These are phyloP conservation scores for Torymus auratus DNA, from an alignment of 2,888 invertebrate species.

Conservation along the genomic window DNA sequence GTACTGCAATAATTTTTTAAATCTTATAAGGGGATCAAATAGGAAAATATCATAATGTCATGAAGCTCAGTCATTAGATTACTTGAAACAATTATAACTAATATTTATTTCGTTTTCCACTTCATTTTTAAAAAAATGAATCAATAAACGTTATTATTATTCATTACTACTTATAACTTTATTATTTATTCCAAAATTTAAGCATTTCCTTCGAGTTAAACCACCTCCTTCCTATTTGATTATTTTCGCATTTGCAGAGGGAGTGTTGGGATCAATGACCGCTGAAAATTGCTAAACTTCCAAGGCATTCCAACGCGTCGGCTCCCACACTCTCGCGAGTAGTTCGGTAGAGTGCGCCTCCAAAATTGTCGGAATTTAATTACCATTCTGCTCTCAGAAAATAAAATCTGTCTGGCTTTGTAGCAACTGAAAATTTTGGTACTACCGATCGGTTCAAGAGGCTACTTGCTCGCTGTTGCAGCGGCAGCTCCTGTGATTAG, in stretches of 20 bases:
- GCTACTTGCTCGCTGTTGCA: conserved; percentile 11
- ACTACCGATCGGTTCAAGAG: conserved; percentile 6
- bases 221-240: too few relatives aligned
- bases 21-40: too few relatives aligned
- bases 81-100: too few relatives aligned
- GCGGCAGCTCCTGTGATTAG: conserved; percentile 47
- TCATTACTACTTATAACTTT: too few relatives aligned
- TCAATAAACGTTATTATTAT: too few relatives aligned
- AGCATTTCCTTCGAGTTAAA: too few relatives aligned
- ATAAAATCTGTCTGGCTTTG: background rate
- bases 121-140: too few relatives aligned
- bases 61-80: too few relatives aligned
- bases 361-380: conserved; percentile 45
- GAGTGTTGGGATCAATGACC: conserved; percentile 3
- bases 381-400: conserved; percentile 13
- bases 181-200: too few relatives aligned
- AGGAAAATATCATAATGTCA: background rate
- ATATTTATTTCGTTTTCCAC: too few relatives aligned
- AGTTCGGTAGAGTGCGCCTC: background rate
- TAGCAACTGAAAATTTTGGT: conserved; percentile 13
- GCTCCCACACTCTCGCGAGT: conserved; percentile 21
- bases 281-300: conserved; percentile 7
- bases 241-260: too few relatives aligned
- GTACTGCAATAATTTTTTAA: too few relatives aligned
- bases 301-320: conserved; percentile 26